phyloP scores from a whole-genome alignment of 2,888 invertebrate genomes.

The Pseudococcus longispinus region DNA sequence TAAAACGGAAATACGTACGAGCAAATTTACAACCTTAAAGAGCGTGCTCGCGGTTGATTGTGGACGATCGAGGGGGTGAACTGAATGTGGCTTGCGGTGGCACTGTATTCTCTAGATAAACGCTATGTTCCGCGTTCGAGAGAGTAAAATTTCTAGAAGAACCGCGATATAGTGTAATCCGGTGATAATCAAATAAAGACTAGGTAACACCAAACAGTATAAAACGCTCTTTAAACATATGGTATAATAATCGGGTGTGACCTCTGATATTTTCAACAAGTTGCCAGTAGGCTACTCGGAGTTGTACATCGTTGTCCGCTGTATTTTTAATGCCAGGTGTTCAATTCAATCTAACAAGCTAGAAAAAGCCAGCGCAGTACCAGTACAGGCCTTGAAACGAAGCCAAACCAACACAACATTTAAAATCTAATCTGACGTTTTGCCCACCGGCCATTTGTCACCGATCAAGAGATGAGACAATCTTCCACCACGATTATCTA shows the following conservation, averaged over 20 bases:
- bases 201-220: neutral
- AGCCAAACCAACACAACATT: constrained; percentile 49
- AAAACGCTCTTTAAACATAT: constrained; percentile 38
- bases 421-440: constrained; percentile 53
- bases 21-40: neutral
- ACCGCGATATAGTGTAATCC: neutral
- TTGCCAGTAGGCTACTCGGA: constrained; percentile 52
- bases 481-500: constrained; percentile 52
- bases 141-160: neutral
- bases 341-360: constrained; percentile 51
- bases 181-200: constrained; percentile 39
- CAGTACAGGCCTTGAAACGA: constrained; percentile 50
- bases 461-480: constrained; percentile 49
- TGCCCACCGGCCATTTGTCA: constrained; percentile 52
- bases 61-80: neutral
- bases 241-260: constrained; percentile 51
- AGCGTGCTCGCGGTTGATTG: neutral
- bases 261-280: constrained; percentile 54
- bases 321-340: constrained; percentile 51
- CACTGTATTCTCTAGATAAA: neutral
- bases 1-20: neutral
- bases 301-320: constrained; percentile 50
- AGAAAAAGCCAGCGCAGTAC: constrained; percentile 51
- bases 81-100: neutral
- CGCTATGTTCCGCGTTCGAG: neutral